Base-by-base conservation (phyloP, 2,888 invertebrate species). In the Hermaeophaga mercurialis region DNA sequence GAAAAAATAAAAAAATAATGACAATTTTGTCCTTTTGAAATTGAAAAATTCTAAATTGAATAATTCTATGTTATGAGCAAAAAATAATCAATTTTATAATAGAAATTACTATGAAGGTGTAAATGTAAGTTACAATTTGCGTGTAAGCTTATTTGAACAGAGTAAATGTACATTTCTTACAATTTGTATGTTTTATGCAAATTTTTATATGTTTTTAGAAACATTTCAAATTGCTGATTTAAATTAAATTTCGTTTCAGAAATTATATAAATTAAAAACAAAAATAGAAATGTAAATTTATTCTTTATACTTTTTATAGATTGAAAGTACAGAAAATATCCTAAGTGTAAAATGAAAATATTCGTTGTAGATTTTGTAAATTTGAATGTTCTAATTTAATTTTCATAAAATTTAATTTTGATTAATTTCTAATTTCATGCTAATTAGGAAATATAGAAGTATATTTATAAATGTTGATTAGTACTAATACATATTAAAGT, bases 1-100 rank as follows among this genome's bases (percentile, higher is more conserved):
- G 58, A 61, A 63, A 54, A 61, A 62, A 61, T 54, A 48, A 9
- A 39, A 33, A 18, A 50, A 50, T 12, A 24, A 18, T 41, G 31
- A 31, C 9, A 33, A 22, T 43, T 19, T 28, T 50, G 14, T 41
- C 49, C 26, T n/a, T 52, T 52, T 52, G n/a, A 41, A 50, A 41
- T 12, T 33, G 15, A 52, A 9, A 43, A 52, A 52, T 43, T 52
- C 50, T 52, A 41, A 50, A 41, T 41, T 41, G 18, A 50, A 26
- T 41, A 14, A 33, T 43, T 14, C 33, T 28, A 8, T 11, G 26
- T 18, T 48, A 38, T 12, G 24, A 22, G 36, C 19, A 39, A 38
- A 49, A 19, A 11, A 33, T 12, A 46, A 47, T 36, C 19, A 34
- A 47, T 46, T 34, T 46, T 47, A 24, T 24, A 1, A 46, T 22